These are phyloP conservation scores for Octomys mimax DNA, from an alignment of 2,797 vertebrate species.

Conservation along the genomic window DNA sequence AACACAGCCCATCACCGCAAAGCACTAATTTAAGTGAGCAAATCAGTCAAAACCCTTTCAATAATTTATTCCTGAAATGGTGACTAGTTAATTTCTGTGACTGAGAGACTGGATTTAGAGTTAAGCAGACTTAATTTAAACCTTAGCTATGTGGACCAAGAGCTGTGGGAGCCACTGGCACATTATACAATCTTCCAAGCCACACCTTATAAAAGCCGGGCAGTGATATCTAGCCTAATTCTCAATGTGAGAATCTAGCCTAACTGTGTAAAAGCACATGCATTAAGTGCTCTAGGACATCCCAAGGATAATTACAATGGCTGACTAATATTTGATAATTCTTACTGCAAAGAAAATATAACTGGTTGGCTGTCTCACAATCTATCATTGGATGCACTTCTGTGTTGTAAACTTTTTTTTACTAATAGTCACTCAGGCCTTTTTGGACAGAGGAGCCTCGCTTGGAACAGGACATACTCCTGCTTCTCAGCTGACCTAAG, in stretches of 20 bases:
- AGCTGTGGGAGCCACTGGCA: rapidly evolving
- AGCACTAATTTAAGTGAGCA: not conserved
- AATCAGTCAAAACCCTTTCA: not conserved
- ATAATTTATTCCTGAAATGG: conserved; percentile 26
- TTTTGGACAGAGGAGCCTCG: not conserved
- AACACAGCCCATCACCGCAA: not conserved
- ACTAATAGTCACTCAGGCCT: not conserved
- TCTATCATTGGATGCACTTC: not conserved
- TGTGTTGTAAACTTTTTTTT: conserved; percentile 9
- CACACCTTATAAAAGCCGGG: not conserved
- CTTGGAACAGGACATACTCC: not conserved
- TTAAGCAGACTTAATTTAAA: not conserved
- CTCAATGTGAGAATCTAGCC: not conserved
- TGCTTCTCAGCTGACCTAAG: not conserved
- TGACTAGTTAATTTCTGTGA: not conserved
- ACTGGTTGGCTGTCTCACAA: not conserved
- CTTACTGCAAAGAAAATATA: conserved; percentile 14
- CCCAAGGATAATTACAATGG: not conserved
- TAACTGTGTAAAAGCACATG: not conserved
- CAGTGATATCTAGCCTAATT: no score
- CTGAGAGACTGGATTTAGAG: not conserved
- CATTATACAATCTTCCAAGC: rapidly evolving
- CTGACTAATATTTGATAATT: not conserved
- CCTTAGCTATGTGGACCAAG: not conserved
- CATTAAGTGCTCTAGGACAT: not conserved